These are phyloP conservation scores for Orestias chungarensis DNA, from an alignment of 2,797 vertebrate genomes.

Conservation along the genomic window DNA sequence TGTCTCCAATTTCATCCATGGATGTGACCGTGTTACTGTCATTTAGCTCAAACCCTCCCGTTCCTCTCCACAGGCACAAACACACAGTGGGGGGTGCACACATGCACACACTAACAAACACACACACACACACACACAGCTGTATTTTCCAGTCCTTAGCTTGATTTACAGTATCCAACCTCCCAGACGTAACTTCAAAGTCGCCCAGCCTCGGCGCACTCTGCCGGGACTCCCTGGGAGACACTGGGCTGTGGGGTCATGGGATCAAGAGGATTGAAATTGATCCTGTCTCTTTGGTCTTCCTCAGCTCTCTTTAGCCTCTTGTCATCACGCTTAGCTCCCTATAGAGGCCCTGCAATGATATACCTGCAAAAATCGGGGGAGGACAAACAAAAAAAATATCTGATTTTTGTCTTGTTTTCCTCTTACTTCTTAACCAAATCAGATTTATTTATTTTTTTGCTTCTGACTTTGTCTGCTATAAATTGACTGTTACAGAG, in stretches of 20 bases:
- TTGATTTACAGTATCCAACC: conserved; percentile 46
- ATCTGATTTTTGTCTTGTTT: conserved; percentile 33
- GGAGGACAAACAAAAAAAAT: background rate
- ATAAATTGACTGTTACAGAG: conserved; percentile 52
- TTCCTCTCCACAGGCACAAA: conserved; percentile 71
- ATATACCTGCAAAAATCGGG: conserved; percentile 49
- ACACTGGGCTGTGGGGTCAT: conserved; percentile 65
- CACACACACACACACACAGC: conserved; percentile 27
- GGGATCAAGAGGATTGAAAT: conserved; percentile 80
- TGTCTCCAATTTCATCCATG: conserved; percentile 87
- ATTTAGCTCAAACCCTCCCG: conserved; percentile 73
- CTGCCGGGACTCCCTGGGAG: conserved; percentile 69
- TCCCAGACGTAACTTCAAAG: conserved; percentile 75
- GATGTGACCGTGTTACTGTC: conserved; percentile 80
- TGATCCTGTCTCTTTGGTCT: conserved; percentile 71
- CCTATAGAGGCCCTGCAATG: conserved; percentile 31
- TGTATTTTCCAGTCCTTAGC: conserved; percentile 58
- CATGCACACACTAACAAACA: conserved; percentile 1
- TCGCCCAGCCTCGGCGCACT: conserved; percentile 46
- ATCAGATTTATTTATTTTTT: conserved; percentile 42
- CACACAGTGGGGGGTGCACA: conserved; percentile 55
- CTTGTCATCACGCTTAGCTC: conserved; percentile 57
- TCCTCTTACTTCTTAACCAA: conserved; percentile 24
- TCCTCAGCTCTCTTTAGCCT: conserved; percentile 68
- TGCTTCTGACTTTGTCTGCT: conserved; percentile 5